Conservation (phyloP, 2,113 vertebrate genomes). For the Stigmatopora nigra region DNA sequence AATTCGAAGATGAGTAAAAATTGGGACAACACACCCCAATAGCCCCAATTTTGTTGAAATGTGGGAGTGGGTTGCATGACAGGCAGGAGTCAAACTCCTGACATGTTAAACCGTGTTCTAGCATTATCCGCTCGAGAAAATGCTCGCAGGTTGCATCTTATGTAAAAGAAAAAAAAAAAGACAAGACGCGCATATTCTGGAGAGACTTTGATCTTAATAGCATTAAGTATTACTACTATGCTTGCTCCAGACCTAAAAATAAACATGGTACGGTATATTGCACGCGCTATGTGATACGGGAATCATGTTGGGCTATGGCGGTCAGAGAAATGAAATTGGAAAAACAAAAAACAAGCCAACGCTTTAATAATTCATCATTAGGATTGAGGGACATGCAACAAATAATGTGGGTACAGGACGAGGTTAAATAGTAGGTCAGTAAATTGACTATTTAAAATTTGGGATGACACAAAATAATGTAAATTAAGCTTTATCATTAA, state of each 20-base stretch:
- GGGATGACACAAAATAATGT: background rate
- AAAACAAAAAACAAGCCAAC: conserved; percentile 3
- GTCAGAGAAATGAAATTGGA: background rate
- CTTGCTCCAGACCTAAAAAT: background rate
- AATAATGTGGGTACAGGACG: background rate
- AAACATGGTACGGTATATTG: background rate
- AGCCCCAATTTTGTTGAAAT: too few species aligned
- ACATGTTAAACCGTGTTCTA: conserved; percentile 47
- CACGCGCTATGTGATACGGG: background rate
- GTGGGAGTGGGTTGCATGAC: conserved; percentile 32
- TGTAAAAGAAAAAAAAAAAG: background rate
- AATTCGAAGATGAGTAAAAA: too few species aligned
- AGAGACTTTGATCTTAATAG: conserved; percentile 6
- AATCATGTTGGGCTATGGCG: background rate
- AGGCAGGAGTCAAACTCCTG: conserved; percentile 46
- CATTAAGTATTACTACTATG: background rate
- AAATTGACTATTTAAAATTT: background rate
- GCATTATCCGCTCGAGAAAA: conserved; percentile 20
- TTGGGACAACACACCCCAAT: background rate
- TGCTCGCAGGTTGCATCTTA: conserved; percentile 3
- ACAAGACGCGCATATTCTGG: background rate
- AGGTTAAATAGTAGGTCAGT: background rate
- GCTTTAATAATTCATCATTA: background rate
- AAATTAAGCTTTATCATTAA: background rate
- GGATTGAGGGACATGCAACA: background rate